These are phyloP conservation scores for Melanotus villosus DNA, from an alignment of 2,888 invertebrate species.

Conservation along the genomic window DNA sequence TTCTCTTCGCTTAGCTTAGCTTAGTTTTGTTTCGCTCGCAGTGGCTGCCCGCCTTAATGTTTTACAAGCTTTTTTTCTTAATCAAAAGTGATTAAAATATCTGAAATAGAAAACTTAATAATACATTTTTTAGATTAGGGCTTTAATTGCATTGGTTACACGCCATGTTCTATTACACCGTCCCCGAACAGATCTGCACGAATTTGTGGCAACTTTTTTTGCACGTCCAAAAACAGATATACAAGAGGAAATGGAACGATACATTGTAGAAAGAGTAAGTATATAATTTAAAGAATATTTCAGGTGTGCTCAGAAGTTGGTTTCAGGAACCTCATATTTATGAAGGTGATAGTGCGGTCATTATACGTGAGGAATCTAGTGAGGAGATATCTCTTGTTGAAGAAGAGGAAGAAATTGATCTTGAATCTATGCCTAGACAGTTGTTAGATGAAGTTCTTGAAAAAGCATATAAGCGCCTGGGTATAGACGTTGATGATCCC, in stretches of 20 bases:
- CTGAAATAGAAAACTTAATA: too few relatives aligned
- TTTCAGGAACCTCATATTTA: constrained; percentile 35
- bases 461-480: constrained; percentile 10
- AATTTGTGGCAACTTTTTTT: constrained; percentile 57
- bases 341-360: constrained; percentile 44
- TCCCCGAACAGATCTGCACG: constrained; percentile 56
- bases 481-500: background rate
- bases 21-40: too few relatives aligned
- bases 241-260: constrained; percentile 53
- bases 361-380: constrained; percentile 13
- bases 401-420: constrained; percentile 5
- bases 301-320: background rate
- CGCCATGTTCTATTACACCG: constrained; percentile 55
- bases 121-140: constrained; percentile 59
- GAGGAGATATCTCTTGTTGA: background rate
- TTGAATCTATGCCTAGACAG: constrained; percentile 3
- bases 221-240: constrained; percentile 53
- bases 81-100: too few relatives aligned
- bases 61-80: too few relatives aligned
- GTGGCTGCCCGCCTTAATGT: too few relatives aligned
- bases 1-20: too few relatives aligned
- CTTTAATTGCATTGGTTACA: constrained; percentile 56
- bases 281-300: background rate
- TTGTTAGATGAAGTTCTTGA: constrained; percentile 28
- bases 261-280: constrained; percentile 49